A percentile compares a stretch with the other conserved stretches of the same genome.
Conservation (phyloP, 1,140 invertebrate species). For the Brachionus sp. region DNA sequence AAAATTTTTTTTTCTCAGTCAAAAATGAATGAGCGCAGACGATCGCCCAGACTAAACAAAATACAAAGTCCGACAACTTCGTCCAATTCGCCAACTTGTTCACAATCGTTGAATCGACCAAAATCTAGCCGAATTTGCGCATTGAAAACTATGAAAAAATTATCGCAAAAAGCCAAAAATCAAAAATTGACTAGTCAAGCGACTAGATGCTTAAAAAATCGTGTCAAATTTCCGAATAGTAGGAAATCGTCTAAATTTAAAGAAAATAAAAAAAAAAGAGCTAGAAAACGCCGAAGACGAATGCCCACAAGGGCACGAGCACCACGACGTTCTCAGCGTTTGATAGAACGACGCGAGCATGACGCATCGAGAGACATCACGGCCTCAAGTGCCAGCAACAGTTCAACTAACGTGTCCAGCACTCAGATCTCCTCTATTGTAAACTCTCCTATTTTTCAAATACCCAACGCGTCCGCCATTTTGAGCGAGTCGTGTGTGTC, state of each 20-base stretch:
- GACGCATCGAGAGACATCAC: background rate
- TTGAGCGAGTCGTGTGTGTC: constrained; percentile 18
- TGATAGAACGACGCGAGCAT: background rate
- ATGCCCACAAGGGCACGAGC: background rate
- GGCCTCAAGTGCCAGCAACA: background rate
- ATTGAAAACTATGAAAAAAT: constrained; percentile 16
- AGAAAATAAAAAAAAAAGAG: background rate
- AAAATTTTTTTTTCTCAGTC: background rate
- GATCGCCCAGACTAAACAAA: constrained; percentile 29
- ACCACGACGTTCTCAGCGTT: background rate
- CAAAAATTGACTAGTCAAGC: constrained; percentile 3
- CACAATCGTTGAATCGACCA: background rate
- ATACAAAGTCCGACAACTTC: background rate
- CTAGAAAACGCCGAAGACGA: background rate
- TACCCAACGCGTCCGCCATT: background rate
- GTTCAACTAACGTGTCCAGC: background rate
- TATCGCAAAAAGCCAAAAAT: background rate
- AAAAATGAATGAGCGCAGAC: constrained; percentile 11
- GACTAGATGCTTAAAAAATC: background rate
- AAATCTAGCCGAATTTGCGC: background rate
- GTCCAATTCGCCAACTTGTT: constrained; percentile 16
- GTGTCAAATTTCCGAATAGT: constrained; percentile 9
- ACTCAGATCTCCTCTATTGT: background rate
- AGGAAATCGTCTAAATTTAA: background rate
- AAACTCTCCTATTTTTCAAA: background rate